Conservation (phyloP, 2,888 invertebrate genomes). For the Andrena praecox region DNA sequence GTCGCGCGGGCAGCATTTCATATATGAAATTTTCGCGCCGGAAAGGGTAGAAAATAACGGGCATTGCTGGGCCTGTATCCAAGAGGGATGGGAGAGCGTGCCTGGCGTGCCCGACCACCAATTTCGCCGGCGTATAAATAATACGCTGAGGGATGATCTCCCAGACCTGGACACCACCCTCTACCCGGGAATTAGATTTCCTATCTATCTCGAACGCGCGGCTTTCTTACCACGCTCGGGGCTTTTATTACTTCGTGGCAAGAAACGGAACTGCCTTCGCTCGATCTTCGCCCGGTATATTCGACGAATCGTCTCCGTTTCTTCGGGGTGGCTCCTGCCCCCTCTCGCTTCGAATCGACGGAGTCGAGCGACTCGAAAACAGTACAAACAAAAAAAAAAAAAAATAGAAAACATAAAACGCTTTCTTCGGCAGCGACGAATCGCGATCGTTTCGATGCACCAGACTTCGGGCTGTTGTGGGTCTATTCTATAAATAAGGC, state of each 20-base stretch:
- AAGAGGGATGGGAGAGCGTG: constrained; percentile 78
- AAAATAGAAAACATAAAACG: background rate
- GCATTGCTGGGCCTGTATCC: constrained; percentile 63
- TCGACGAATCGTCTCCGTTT: constrained; percentile 52
- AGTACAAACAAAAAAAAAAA: background rate
- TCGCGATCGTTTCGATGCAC: background rate
- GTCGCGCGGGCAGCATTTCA: constrained; percentile 29
- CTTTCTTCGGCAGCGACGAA: background rate
- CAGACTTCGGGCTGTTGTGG: background rate
- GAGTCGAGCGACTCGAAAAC: background rate
- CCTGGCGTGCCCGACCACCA: constrained; percentile 82
- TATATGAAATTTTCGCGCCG: constrained; percentile 75
- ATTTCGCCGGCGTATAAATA: constrained; percentile 83
- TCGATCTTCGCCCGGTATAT: constrained; percentile 64
- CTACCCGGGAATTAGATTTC: constrained; percentile 84
- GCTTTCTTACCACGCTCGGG: constrained; percentile 42
- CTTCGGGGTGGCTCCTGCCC: background rate
- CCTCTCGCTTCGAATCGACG: too few species aligned
- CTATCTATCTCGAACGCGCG: constrained; percentile 82
- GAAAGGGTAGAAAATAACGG: constrained; percentile 75
- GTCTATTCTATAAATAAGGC: constrained; percentile 50
- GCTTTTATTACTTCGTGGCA: constrained; percentile 66
- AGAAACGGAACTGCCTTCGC: constrained; percentile 57
- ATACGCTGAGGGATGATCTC: constrained; percentile 81
- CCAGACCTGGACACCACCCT: constrained; percentile 75